Evolutionary conservation across 2,888 invertebrate genomes (phyloP).

Genomic region (Caenorhabditis zanzibari): DNA sequence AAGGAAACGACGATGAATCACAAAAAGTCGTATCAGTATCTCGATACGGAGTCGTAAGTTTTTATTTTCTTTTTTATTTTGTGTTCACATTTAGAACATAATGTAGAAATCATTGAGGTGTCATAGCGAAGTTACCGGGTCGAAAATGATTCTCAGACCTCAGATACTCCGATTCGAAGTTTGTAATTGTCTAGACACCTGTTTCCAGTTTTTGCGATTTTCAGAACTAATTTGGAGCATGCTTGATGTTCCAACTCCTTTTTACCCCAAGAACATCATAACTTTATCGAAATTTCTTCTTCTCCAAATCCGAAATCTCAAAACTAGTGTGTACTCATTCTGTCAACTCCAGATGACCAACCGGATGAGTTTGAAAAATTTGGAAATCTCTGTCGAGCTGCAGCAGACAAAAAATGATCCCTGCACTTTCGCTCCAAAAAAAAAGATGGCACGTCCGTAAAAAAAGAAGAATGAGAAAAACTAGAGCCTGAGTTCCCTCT

Average conservation of each 20-base stretch:
- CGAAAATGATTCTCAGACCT: too few relatives aligned
- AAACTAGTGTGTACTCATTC: too few relatives aligned
- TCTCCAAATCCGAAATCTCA: too few relatives aligned
- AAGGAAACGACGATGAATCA: conserved; percentile 36
- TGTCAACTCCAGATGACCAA: too few relatives aligned
- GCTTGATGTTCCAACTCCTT: too few relatives aligned
- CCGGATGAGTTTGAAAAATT: background rate
- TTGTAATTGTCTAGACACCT: too few relatives aligned
- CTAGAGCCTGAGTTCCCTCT: background rate
- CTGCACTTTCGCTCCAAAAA: conserved; percentile 23
- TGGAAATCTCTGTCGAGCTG: background rate
- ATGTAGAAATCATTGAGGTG: background rate
- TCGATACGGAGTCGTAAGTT: conserved; percentile 66
- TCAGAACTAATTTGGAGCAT: too few relatives aligned
- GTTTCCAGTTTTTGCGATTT: too few relatives aligned
- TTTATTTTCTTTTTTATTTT: conserved; percentile 16
- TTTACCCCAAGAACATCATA: too few relatives aligned
- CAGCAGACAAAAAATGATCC: conserved; percentile 41
- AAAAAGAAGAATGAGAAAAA: conserved; percentile 9
- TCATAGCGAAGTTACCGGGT: too few relatives aligned
- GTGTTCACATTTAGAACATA: background rate
- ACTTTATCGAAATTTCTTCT: too few relatives aligned
- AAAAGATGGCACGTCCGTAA: conserved; percentile 16
- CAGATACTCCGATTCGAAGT: too few relatives aligned
- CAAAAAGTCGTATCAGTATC: conserved; percentile 66